Evolutionary conservation across 2,888 invertebrate species (phyloP), one percentile per base, ranked within the genome.

Genomic region (Anthrax anthrax): DNA sequence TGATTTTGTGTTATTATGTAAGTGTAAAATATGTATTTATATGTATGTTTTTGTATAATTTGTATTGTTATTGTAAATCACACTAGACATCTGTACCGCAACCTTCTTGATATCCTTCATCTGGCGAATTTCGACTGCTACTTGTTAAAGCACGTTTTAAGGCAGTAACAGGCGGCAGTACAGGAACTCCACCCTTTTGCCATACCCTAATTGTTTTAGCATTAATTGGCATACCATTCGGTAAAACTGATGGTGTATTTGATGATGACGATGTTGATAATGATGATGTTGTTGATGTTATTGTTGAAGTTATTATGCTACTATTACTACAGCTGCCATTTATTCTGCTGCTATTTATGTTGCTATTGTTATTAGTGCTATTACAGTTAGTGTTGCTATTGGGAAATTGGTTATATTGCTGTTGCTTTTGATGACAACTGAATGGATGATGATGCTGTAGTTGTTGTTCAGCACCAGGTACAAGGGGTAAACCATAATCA

Each of bases 51-150:
- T n/a, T n/a, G n/a, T n/a, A n/a, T n/a, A n/a, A n/a, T n/a, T n/a
- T n/a, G n/a, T n/a, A n/a, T n/a, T n/a, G n/a, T 23, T 23, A 8
- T 23, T 16, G n/a, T 4, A 36, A 16, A 17, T 18, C 37, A 47
- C 34, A 55, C 52, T 84, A 89, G 67, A 90, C 90, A 70, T 90
- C 89, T 55, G 90, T 90, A 56, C 89, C 89, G 69, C 88, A 87
- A 60, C 90, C 90, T 71, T 90, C 90, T 67, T 89, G 89, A 66
- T 89, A 90, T 51, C 88, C 87, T 68, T 91, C 90, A 61, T 91
- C 91, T 38, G 87, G 84, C 19, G 89, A 84, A 65, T 86, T 88
- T 61, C 89, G 79, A 58, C 80, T 84, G 60, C 80, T 84, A 67
- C 81, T 84, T 56, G 81, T 82, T 53, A 88, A 76, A 50, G 84